Conservation (phyloP, 2,113 vertebrate species). For the Lycaon pictus region DNA sequence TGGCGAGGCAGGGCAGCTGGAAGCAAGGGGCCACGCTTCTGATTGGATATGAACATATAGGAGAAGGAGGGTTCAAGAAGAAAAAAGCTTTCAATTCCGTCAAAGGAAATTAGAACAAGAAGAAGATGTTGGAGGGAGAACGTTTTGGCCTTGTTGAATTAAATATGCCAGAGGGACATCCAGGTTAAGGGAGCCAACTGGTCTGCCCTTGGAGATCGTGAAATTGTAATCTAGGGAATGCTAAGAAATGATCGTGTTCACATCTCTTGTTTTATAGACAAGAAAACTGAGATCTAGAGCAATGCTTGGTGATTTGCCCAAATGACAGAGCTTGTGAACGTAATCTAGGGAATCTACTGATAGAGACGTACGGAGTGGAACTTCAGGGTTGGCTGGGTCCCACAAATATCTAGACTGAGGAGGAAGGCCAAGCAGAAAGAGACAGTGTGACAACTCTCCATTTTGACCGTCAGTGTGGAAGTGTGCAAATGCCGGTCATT, state of each 20-base stretch:
- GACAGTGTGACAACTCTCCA: not conserved
- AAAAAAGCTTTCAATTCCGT: not conserved
- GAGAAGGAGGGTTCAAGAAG: not conserved
- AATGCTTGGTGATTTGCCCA: not conserved
- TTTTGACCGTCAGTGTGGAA: not conserved
- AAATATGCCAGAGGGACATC: not conserved
- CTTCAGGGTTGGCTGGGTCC: not conserved
- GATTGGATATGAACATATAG: not conserved
- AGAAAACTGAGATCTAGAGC: not conserved
- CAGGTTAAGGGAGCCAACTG: not conserved
- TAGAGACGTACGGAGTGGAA: not conserved
- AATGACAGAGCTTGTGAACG: not conserved
- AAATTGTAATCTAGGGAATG: not conserved
- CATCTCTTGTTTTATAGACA: not conserved
- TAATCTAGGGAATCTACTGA: not conserved
- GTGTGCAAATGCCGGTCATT: not conserved
- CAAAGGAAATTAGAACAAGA: constrained; percentile 3
- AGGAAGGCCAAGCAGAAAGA: not conserved
- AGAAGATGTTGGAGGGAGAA: not conserved
- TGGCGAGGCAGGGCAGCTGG: not conserved
- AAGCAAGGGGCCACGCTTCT: not conserved
- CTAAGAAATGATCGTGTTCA: not conserved
- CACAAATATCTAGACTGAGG: not conserved
- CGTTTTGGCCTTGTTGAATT: not conserved
- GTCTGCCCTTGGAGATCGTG: not conserved